Base-by-base conservation (phyloP, 2,113 vertebrate genomes). In the Ictalurus punctatus region DNA sequence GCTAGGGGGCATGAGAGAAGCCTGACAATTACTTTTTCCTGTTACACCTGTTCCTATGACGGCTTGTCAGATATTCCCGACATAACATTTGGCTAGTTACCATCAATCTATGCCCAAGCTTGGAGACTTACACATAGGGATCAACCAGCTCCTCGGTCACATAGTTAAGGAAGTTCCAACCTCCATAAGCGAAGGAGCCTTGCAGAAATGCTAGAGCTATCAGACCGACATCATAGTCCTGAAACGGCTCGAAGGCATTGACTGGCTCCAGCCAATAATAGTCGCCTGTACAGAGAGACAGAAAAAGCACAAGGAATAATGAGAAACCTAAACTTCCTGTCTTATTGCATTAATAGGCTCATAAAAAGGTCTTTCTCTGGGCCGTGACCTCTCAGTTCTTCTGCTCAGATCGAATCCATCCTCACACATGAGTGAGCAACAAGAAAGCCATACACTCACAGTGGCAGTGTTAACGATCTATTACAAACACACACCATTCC, bases 111-210 rank as follows among this genome's bases (percentile, higher is more conserved):
- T 8, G 6, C 17, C 27, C 16, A 27, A 52, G 27, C 0, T 19
- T 86, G 37, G 23, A 12, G 21, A 34, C 92, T 97, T 95, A 98
- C 97, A 96, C 96, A 83, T 97, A 96, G 54, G 97, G 97, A 92
- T 98, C 95, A 40, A 98, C 97, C 92, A 98, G 95, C 91, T 98
- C 97, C 90, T 98, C 97, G 1, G 97, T 98, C 92, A 98, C 97
- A 59, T 98, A 98, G 96, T 98, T 98, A 85, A 98, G 97, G 92
- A 98, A 98, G 92, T 98, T 98, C 97, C 97, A 98, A 52, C 97
- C 97, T 67, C 97, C 97, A 0, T 98, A 98, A 87, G 97, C 97
- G 17, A 98, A 98, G 63, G 97, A 98, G 69, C 97, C 97, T 91
- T 98, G 97, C 65, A 98, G 95, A 91, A 98, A 98, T 9, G 97